Percentiles rank a stretch among this genome's conserved stretches.
phyloP scores from a whole-genome alignment of 2,797 vertebrate species.

The Thalassophryne amazonica region DNA sequence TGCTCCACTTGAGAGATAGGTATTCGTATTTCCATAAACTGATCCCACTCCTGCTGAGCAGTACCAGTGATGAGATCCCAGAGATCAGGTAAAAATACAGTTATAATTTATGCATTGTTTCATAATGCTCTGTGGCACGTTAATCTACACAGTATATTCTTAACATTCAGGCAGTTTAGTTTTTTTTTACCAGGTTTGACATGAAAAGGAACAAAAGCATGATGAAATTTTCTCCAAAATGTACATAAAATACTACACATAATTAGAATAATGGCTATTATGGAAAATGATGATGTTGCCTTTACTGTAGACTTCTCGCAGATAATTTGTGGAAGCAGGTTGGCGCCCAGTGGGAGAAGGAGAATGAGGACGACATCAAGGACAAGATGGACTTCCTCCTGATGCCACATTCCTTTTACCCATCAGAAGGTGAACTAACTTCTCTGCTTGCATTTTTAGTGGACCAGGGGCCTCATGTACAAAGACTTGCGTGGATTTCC shows the following conservation, averaged over 20 bases:
- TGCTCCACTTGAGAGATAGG: constrained; percentile 87
- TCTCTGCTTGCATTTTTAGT: too few species aligned
- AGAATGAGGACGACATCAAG: constrained; percentile 94
- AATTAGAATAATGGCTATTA: not conserved
- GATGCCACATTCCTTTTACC: constrained; percentile 78
- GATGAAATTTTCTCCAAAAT: not conserved
- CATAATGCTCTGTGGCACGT: not conserved
- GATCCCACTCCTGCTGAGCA: constrained; percentile 88
- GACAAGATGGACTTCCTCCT: constrained; percentile 92
- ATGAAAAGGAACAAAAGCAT: not conserved
- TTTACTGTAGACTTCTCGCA: constrained; percentile 76
- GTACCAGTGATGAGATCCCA: constrained; percentile 85
- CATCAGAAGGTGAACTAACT: constrained; percentile 79
- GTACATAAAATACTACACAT: not conserved
- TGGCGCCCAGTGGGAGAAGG: constrained; percentile 92
- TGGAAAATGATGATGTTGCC: not conserved
- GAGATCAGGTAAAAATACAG: constrained; percentile 78
- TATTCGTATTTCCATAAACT: constrained; percentile 95
- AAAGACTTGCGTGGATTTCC: too few species aligned
- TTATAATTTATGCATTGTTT: not conserved
- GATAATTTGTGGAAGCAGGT: constrained; percentile 85
- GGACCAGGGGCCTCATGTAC: too few species aligned
- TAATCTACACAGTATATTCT: not conserved
- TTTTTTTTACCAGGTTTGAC: too few species aligned
- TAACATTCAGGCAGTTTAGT: fast-evolving